A percentile compares a stretch with the other conserved stretches of the same genome.
These are phyloP conservation scores for Ischnura elegans DNA, from an alignment of 2,888 invertebrate species.

Conservation along the genomic window DNA sequence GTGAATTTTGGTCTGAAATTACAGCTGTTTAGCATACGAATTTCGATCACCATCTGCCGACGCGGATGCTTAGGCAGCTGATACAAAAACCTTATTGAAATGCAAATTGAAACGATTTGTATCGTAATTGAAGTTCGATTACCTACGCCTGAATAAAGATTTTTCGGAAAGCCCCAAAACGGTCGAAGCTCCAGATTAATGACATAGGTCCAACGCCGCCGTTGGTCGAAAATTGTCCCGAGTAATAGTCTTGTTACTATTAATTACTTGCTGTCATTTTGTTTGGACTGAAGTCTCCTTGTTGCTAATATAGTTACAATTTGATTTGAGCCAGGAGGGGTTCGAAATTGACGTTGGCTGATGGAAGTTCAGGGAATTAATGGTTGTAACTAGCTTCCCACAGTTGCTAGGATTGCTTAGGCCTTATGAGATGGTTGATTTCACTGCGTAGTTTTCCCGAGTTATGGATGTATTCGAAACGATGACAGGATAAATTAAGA, in stretches of 20 bases:
- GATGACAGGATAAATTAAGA: no score
- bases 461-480: no score
- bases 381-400: no score
- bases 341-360: no score
- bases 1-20: conserved; percentile 8
- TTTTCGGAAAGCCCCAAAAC: background rate
- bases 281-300: background rate
- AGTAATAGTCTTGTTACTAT: background rate
- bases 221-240: background rate
- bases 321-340: no score
- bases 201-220: conserved; percentile 15
- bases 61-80: background rate
- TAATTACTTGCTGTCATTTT: background rate
- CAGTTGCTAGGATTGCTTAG: no score
- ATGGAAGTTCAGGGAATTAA: no score
- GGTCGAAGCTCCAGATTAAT: background rate
- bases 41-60: background rate
- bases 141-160: conserved; percentile 18
- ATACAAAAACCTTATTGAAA: background rate
- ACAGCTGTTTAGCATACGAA: conserved; percentile 3
- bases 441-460: no score
- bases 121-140: background rate
- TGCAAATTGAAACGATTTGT: conserved; percentile 43
- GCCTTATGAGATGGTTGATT: no score
- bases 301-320: background rate